phyloP scores from a whole-genome alignment of 2,797 vertebrate genomes.

The Gymnocypris eckloni region DNA sequence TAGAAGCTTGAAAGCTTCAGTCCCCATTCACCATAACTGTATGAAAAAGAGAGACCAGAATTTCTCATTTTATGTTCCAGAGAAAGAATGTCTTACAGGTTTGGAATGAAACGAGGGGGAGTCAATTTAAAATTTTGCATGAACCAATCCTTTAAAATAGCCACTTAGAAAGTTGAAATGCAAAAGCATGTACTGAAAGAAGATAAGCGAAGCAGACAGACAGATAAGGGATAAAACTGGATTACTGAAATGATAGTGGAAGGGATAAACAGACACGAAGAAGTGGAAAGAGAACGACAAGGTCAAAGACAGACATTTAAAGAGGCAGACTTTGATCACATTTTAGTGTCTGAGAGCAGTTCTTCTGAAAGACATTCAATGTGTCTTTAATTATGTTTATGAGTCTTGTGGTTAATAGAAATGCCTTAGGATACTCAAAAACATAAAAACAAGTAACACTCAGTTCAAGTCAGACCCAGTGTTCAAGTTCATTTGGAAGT shows the following conservation, averaged over 20 bases:
- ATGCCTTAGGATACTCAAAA: constrained; percentile 9
- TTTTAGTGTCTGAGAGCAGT: constrained; percentile 22
- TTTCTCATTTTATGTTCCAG: background rate
- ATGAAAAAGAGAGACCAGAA: background rate
- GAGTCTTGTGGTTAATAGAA: constrained; percentile 34
- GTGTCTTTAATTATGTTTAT: constrained; percentile 48
- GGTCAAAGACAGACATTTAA: constrained; percentile 30
- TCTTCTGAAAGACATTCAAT: constrained; percentile 12
- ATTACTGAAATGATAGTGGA: constrained; percentile 8
- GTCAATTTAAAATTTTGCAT: background rate
- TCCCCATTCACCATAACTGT: background rate
- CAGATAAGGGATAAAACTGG: constrained; percentile 34
- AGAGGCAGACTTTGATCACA: constrained; percentile 34
- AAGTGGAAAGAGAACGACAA: background rate
- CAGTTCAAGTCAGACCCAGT: background rate
- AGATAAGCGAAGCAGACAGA: constrained; percentile 29
- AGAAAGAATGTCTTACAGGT: background rate
- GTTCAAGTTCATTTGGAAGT: constrained; percentile 28
- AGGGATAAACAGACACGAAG: constrained; percentile 12
- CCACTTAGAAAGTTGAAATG: constrained; percentile 18
- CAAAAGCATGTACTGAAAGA: constrained; percentile 6
- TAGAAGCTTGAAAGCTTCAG: background rate
- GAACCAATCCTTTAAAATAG: constrained; percentile 18
- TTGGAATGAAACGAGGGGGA: background rate
- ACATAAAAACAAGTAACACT: constrained; percentile 6